Percentiles rank a stretch among this genome's conserved stretches.
phyloP scores from a whole-genome alignment of 2,113 vertebrate species.

The Coreoperca whiteheadi region DNA sequence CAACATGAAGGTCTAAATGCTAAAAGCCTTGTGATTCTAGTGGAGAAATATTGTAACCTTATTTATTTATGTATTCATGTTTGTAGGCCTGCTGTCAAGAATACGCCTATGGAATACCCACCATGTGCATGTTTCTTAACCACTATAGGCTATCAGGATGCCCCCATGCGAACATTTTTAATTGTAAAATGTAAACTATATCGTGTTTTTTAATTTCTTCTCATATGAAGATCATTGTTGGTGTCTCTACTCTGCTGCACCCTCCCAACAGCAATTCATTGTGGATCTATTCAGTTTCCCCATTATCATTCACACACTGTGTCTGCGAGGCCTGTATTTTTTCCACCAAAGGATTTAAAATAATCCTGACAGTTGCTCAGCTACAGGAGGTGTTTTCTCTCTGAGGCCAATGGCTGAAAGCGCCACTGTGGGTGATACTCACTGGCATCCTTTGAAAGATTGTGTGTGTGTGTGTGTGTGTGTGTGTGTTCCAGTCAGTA shows the following conservation, averaged over 20 bases:
- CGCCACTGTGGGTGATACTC: slow-evolving; percentile 55
- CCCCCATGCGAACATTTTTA: not conserved
- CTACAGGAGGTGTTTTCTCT: slow-evolving; percentile 72
- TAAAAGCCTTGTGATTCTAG: not conserved
- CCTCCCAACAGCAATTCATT: slow-evolving; percentile 43
- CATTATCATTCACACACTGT: slow-evolving; percentile 51
- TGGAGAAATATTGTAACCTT: not conserved
- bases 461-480: slow-evolving; percentile 10
- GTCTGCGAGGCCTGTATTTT: slow-evolving; percentile 51
- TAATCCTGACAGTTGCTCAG: slow-evolving; percentile 75
- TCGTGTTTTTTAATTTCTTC: slow-evolving; percentile 3
- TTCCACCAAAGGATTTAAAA: slow-evolving; percentile 68
- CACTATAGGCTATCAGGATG: not conserved
- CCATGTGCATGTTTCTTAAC: not conserved
- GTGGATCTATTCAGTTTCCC: slow-evolving; percentile 46
- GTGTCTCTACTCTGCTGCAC: slow-evolving; percentile 28
- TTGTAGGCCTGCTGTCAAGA: not conserved
- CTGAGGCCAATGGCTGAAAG: slow-evolving; percentile 57
- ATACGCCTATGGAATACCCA: not conserved
- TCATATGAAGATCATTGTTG: slow-evolving; percentile 12
- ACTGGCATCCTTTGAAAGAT: slow-evolving; percentile 59
- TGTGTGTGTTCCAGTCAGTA: slow-evolving; percentile 26
- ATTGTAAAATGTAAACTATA: not conserved
- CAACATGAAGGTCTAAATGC: not conserved
- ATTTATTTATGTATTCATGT: not conserved